Percentiles rank a stretch among this genome's conserved stretches.
These are phyloP conservation scores for Ornithoptera priamus DNA, from an alignment of 2,888 invertebrate genomes.

Conservation along the genomic window DNA sequence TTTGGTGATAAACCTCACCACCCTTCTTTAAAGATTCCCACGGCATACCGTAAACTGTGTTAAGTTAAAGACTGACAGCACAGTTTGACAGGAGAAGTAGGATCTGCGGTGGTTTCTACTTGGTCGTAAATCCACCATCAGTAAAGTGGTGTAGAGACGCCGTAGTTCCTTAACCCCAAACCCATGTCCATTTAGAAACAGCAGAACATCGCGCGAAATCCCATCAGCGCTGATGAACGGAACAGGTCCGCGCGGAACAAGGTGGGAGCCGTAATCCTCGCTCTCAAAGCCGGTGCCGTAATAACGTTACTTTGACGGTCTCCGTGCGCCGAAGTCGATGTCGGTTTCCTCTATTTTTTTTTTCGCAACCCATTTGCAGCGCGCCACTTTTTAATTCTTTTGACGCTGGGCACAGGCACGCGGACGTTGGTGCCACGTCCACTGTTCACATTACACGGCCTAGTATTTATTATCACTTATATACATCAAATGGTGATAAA, in stretches of 20 bases:
- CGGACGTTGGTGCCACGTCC: conserved; percentile 29
- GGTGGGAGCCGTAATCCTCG: conserved; percentile 38
- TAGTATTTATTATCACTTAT: not conserved
- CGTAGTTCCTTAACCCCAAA: not conserved
- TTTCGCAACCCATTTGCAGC: conserved; percentile 61
- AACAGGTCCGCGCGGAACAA: conserved; percentile 2
- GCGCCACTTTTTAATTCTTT: conserved; percentile 64
- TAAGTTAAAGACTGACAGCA: no score
- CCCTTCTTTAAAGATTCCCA: no score
- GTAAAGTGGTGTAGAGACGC: not conserved
- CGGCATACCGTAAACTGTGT: no score
- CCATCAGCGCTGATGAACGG: not conserved
- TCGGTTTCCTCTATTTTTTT: conserved; percentile 23
- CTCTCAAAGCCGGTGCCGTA: conserved; percentile 41
- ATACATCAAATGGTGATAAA: no score
- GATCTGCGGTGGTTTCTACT: no score
- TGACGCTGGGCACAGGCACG: conserved; percentile 45
- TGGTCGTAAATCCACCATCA: no score
- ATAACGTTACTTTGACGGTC: conserved; percentile 50
- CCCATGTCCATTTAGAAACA: not conserved
- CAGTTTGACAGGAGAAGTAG: no score
- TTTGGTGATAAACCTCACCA: no score
- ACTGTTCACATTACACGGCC: conserved; percentile 18
- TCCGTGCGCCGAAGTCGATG: conserved; percentile 39
- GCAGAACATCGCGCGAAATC: conserved; percentile 1